Evolutionary conservation across 2,797 vertebrate genomes (phyloP), one percentile per base, ranked within the genome.

Genomic region (Pangasius larnaudii): DNA sequence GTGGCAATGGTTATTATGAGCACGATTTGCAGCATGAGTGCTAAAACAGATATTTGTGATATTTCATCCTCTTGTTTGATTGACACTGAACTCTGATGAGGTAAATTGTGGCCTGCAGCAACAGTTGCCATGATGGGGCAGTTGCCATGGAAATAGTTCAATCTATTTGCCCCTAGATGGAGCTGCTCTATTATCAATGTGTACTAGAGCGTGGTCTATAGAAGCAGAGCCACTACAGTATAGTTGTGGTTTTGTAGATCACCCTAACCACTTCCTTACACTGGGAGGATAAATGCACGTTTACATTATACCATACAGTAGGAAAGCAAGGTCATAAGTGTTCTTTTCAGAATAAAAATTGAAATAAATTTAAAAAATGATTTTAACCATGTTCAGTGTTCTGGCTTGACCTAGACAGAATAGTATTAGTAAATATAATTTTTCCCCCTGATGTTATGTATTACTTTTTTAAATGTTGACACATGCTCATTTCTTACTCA

Each of bases 121-220:
- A 86, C 88, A 2, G 71, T 85, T 85, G 71, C 30, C 93, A 95
- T 86, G 94, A 93, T 81, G 89, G 93, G 94, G 91, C 93, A 93
- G 96, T 96, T 96, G 91, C 95, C 94, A 96, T 96, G 95, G 95
- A 94, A 94, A 96, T 92, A 85, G 91, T 92, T 92, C 46, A 6
- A 58, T 56, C 27, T 2, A 72, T 88, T 75, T n/a, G 51, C 95
- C 96, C 92, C 93, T 93, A 96, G 96, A 94, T 95, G 95, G 95
- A 88, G 92, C 92, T 94, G 86, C 71, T 86, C 91, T 91, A 90
- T 83, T 5, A 88, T 77, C 58, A 65, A 69, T 88, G 79, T 78
- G 56, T 14, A 30, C 16, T 39, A 42, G 42, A 79, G 63, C 1
- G 36, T 11, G 33, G 5, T 11, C 7, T 69, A 46, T 53, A 46